Evolutionary conservation across 2,113 vertebrate species (phyloP), one percentile per base, ranked within the genome.

Genomic region (Leucopsar rothschildi): DNA sequence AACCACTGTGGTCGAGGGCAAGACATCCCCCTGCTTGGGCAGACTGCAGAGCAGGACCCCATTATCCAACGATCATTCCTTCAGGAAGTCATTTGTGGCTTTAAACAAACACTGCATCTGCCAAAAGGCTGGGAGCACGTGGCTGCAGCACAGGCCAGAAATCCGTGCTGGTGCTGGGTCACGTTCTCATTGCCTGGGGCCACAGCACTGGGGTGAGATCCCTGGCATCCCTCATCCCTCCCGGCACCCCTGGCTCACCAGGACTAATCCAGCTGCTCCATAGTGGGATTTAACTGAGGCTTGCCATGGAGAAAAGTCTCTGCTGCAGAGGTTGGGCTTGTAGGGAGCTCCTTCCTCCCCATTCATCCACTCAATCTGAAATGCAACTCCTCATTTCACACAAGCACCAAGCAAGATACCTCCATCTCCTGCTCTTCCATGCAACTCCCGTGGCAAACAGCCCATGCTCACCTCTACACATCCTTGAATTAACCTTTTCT

Each of bases 41-140:
- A 91, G 90, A 50, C 59, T 92, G 93, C 69, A 82, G 77, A 94
- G 77, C 56, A 23, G 65, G 81, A 87, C 93, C 73, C 56, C 31
- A 8, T 82, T 78, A 71, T 50, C 84, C 87, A 82, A 11, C 14
- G 47, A 81, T 88, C 23, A 2, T 87, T 75, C 78, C 69, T 92
- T 64, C 87, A 89, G 44, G 90, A 86, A 63, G 21, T 50, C 65
- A 79, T 91, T 81, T 93, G 96, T 79, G 95, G 84, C 73, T 94
- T 94, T 89, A 91, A 93, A 73, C 70, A 92, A 95, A 86, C 47
- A 85, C 3, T 80, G 40, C 23, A 13, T 53, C 85, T 92, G 90
- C 93, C 92, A 96, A 53, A 85, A 76, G 47, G 63, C 50, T 82
- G 6, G 2, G 39, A 93, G 85, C 70, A 53, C 11, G 5, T 49